Conservation (phyloP, 1,140 invertebrate species). For the Riptortus pedestris region DNA sequence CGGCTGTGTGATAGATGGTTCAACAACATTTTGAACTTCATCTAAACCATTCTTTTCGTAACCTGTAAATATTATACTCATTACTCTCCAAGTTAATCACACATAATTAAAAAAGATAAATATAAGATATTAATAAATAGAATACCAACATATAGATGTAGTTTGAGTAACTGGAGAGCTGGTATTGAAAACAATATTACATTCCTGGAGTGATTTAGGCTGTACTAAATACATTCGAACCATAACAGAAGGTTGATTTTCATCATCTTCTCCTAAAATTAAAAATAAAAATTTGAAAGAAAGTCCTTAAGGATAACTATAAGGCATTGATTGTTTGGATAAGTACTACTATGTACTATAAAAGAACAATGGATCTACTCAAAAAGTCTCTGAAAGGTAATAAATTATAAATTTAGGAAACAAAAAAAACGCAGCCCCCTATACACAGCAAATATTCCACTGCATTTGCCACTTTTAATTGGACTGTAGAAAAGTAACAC, state of each 20-base stretch:
- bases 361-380: too few relatives aligned
- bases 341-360: too few relatives aligned
- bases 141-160: not conserved
- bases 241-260: conserved; percentile 39
- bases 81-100: not conserved
- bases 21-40: not conserved
- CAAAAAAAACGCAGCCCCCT: too few relatives aligned
- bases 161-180: conserved; percentile 25
- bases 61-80: not conserved
- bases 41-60: not conserved
- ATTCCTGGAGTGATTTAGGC: conserved; percentile 78
- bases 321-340: too few relatives aligned
- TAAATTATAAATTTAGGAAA: too few relatives aligned
- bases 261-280: conserved; percentile 33
- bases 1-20: not conserved
- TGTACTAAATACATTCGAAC: conserved; percentile 75
- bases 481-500: too few relatives aligned
- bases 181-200: conserved; percentile 64
- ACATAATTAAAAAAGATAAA: not conserved
- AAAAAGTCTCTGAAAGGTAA: too few relatives aligned
- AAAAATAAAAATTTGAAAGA: too few relatives aligned
- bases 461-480: too few relatives aligned
- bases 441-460: too few relatives aligned
- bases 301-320: too few relatives aligned
- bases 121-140: not conserved